phyloP scores from a whole-genome alignment of 2,797 vertebrate species.

The Gallirallus australis region DNA sequence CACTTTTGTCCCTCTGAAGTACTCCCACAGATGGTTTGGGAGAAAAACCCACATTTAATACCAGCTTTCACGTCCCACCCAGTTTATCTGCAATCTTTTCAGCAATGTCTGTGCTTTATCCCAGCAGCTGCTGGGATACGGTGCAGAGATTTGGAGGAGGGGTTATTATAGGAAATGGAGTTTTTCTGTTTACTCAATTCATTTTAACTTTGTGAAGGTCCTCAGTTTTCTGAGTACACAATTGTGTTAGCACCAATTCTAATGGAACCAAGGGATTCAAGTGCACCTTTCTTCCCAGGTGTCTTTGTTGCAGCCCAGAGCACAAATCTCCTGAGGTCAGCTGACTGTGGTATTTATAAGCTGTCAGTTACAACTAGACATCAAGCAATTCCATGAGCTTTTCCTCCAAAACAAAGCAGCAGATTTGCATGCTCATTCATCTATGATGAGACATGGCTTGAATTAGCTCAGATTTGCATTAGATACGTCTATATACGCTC shows the following conservation, averaged over 20 bases:
- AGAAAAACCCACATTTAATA: neutral
- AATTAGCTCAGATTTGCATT: conserved; percentile 67
- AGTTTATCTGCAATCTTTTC: neutral
- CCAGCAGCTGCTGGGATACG: neutral
- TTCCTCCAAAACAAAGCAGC: conserved; percentile 46
- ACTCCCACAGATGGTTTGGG: neutral
- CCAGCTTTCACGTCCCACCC: neutral
- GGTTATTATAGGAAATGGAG: neutral
- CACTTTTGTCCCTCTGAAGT: neutral
- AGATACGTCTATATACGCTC: neutral
- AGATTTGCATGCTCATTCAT: conserved; percentile 65
- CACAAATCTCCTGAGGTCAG: conserved; percentile 1
- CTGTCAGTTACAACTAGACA: conserved; percentile 16
- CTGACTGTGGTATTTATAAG: conserved; percentile 35
- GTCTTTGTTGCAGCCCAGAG: neutral
- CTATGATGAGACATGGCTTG: conserved; percentile 29
- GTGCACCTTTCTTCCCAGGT: neutral
- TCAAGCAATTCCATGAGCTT: conserved; percentile 55
- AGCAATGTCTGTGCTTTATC: neutral
- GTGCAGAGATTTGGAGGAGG: neutral
- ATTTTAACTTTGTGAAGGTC: neutral
- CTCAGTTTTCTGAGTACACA: neutral
- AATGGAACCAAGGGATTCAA: neutral
- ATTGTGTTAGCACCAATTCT: neutral
- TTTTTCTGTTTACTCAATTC: neutral